Percentiles rank a stretch among this genome's conserved stretches.
These are phyloP conservation scores for Chloroceryle amazona DNA, from an alignment of 2,797 vertebrate genomes.

Conservation along the genomic window DNA sequence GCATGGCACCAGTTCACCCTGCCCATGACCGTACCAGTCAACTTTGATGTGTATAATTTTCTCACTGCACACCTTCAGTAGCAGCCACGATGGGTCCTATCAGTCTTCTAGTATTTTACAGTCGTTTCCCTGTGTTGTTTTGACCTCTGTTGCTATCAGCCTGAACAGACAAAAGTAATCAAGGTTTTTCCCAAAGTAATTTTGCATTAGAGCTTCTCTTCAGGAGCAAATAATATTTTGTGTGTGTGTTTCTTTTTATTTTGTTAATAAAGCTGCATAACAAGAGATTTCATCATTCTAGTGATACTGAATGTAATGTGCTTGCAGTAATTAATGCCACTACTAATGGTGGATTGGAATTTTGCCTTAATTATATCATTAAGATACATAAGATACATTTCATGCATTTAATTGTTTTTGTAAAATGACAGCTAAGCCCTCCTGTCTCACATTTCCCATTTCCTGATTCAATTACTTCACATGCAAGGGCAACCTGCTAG, in stretches of 20 bases:
- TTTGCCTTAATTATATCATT: slow-evolving; percentile 68
- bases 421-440: slow-evolving; percentile 65
- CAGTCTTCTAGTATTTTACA: neutral
- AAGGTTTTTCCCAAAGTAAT: neutral
- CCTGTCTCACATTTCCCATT: slow-evolving; percentile 36
- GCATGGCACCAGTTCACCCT: rapidly evolving
- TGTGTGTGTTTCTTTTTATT: neutral
- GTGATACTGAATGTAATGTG: neutral
- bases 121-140: neutral
- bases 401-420: slow-evolving; percentile 66
- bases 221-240: neutral
- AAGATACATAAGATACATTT: slow-evolving; percentile 67
- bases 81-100: neutral
- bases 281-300: slow-evolving; percentile 1
- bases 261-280: slow-evolving; percentile 1
- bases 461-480: slow-evolving; percentile 61
- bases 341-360: slow-evolving; percentile 59
- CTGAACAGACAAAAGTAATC: neutral
- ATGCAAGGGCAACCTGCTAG: slow-evolving; percentile 31
- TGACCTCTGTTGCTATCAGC: neutral
- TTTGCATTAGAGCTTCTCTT: neutral
- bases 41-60: neutral
- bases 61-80: neutral
- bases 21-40: rapidly evolving
- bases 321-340: slow-evolving; percentile 52